phyloP scores from a whole-genome alignment of 1,140 invertebrate species.

The Sitophilus oryzae region DNA sequence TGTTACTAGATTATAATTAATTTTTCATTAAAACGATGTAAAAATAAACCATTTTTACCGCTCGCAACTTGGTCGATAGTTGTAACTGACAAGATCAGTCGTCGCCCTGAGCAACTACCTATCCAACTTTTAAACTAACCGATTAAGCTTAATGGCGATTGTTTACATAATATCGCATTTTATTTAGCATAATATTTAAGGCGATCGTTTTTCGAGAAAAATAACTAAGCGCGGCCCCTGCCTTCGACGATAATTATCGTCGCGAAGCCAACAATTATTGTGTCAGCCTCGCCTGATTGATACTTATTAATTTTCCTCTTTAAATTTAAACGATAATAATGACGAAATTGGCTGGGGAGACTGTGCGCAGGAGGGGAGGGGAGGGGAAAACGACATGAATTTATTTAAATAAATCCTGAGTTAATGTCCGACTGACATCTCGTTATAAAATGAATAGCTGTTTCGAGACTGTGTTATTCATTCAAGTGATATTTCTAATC shows the following conservation, averaged over 20 bases:
- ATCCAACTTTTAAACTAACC: neutral
- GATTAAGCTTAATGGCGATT: neutral
- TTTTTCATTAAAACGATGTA: too few relatives aligned
- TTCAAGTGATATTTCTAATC: too few relatives aligned
- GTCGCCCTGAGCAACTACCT: neutral
- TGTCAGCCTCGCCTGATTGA: neutral
- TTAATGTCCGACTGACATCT: neutral
- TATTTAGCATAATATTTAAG: neutral
- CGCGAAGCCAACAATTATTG: neutral
- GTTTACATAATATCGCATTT: neutral
- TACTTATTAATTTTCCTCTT: neutral
- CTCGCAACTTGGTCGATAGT: too few relatives aligned
- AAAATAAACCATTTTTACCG: too few relatives aligned
- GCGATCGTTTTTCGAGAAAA: neutral
- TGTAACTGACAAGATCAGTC: neutral
- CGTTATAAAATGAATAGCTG: neutral
- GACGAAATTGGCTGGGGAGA: neutral
- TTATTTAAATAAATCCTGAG: neutral
- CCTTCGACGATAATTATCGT: neutral
- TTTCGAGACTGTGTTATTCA: too few relatives aligned
- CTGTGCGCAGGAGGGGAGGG: neutral
- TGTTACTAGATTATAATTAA: too few relatives aligned
- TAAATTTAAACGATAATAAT: neutral
- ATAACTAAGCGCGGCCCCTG: too few relatives aligned
- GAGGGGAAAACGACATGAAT: too few relatives aligned